Conservation (phyloP, 2,888 invertebrate genomes). For the Dexiosoma caninum region DNA sequence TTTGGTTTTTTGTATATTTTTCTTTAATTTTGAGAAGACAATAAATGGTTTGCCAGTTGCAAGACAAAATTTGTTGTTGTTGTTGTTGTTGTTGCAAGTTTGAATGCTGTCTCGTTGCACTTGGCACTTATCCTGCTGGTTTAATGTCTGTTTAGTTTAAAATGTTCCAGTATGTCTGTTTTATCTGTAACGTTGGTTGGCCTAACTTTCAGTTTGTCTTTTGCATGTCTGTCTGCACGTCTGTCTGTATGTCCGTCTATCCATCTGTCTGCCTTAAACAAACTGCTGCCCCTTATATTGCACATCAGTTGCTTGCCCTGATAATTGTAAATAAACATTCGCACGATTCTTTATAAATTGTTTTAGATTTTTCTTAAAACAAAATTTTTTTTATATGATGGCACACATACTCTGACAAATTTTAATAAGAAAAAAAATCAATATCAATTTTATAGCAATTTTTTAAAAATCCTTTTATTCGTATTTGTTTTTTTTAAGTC, state of each 20-base stretch:
- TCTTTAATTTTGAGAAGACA: conserved; percentile 5
- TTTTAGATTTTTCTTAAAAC: conserved; percentile 54
- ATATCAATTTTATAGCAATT: conserved; percentile 56
- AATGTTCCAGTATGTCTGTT: conserved; percentile 55
- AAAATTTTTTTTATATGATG: conserved; percentile 29
- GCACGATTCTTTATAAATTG: conserved; percentile 70
- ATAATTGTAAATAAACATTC: conserved; percentile 68
- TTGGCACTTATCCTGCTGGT: conserved; percentile 62
- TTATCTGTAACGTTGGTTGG: conserved; percentile 34
- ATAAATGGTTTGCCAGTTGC: conserved; percentile 51
- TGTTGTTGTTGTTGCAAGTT: conserved; percentile 14
- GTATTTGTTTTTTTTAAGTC: not conserved
- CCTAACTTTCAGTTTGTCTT: not conserved
- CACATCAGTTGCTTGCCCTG: conserved; percentile 34
- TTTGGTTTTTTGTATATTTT: not conserved
- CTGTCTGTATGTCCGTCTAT: not conserved
- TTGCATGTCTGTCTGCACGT: not conserved
- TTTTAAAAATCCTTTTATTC: conserved; percentile 10
- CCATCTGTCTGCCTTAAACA: too few relatives aligned
- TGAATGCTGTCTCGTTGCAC: conserved; percentile 37
- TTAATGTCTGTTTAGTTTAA: conserved; percentile 58
- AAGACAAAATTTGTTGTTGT: not conserved
- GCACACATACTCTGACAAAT: conserved; percentile 5
- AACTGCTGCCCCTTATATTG: not conserved
- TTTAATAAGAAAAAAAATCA: conserved; percentile 22